phyloP scores from a whole-genome alignment of 2,113 vertebrate species.

The Rynchops niger region DNA sequence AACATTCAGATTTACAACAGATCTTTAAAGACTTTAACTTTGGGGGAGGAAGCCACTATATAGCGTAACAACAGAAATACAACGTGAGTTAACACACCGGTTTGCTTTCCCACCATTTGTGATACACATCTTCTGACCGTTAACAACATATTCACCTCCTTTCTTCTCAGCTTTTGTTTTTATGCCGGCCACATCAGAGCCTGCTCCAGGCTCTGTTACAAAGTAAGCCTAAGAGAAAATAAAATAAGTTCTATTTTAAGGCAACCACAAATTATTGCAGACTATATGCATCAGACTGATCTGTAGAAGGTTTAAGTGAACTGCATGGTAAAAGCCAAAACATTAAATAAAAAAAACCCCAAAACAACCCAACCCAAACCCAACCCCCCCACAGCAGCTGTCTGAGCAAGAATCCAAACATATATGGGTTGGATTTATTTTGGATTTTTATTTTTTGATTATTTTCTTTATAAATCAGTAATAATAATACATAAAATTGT shows the following conservation, averaged over 20 bases:
- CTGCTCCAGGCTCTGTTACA: conserved; percentile 92
- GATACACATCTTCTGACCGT: conserved; percentile 99
- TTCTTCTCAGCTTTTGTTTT: conserved; percentile 88
- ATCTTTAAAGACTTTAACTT: not conserved
- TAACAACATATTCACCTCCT: conserved; percentile 90
- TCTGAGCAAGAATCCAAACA: not conserved
- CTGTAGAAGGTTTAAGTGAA: not conserved
- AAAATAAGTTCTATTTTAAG: not conserved
- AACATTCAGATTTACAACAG: not conserved
- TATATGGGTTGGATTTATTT: not conserved
- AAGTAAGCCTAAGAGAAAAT: conserved; percentile 85
- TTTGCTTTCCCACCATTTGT: conserved; percentile 96
- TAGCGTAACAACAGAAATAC: not conserved
- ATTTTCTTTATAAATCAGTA: not conserved
- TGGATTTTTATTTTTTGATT: too few species aligned
- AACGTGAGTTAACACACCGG: conserved; percentile 75
- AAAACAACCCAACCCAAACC: not conserved
- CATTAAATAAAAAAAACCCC: not conserved
- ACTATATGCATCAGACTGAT: not conserved
- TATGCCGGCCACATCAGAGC: conserved; percentile 91
- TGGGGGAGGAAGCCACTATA: not conserved
- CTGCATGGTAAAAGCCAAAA: not conserved
- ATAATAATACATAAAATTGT: not conserved
- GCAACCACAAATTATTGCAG: not conserved
- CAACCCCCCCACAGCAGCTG: not conserved